Evolutionary conservation across 2,888 invertebrate genomes (phyloP).

Genomic region (Temnothorax rugatulus): DNA sequence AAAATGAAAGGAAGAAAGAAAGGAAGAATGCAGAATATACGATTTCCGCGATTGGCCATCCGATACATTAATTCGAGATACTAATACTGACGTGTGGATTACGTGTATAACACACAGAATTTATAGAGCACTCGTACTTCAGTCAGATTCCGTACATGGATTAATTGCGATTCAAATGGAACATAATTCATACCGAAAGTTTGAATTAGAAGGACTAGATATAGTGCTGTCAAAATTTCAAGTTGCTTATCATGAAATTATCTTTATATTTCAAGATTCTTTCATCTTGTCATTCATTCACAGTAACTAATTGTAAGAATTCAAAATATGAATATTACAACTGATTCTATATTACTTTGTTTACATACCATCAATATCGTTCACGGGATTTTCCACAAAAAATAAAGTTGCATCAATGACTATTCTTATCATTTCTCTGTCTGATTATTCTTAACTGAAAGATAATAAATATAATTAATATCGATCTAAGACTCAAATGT

Average conservation of each 20-base stretch:
- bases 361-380: neutral
- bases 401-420: neutral
- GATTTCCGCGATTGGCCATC: constrained; percentile 26
- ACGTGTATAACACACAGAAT: constrained; percentile 28
- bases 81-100: constrained; percentile 43
- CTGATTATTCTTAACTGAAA: neutral
- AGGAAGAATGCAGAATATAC: neutral
- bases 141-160: neutral
- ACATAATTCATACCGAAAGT: constrained; percentile 21
- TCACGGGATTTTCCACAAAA: neutral
- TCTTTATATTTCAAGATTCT: neutral
- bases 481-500: neutral
- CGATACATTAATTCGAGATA: constrained; percentile 30
- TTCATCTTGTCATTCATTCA: neutral
- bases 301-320: neutral
- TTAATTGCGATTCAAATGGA: constrained; percentile 11
- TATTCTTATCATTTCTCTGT: neutral
- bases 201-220: neutral
- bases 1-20: neutral
- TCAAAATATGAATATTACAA: constrained; percentile 19
- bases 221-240: constrained; percentile 14
- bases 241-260: neutral
- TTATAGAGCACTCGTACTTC: constrained; percentile 12
- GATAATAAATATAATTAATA: neutral
- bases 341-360: neutral